Evolutionary conservation across 2,113 vertebrate genomes (phyloP).

Genomic region (Corydoras sp.): DNA sequence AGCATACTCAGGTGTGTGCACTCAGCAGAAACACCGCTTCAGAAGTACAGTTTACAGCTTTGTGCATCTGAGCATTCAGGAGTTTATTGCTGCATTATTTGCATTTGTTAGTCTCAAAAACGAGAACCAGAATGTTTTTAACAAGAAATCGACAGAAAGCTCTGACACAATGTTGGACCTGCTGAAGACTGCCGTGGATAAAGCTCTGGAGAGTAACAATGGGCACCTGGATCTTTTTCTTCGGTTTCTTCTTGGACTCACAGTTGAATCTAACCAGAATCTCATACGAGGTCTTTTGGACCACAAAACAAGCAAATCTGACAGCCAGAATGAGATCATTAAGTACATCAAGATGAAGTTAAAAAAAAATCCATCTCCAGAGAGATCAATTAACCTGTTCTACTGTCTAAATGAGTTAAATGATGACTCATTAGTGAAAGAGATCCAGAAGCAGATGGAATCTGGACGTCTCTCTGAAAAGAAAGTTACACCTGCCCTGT

Average conservation of each 20-base stretch:
- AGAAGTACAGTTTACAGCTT: conserved; percentile 19
- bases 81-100: conserved; percentile 28
- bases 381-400: conserved; percentile 20
- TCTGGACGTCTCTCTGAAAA: conserved; percentile 11
- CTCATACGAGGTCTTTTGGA: conserved; percentile 24
- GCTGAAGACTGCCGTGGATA: conserved; percentile 19
- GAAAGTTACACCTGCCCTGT: conserved; percentile 19
- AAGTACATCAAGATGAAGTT: conserved; percentile 21
- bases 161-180: conserved; percentile 5
- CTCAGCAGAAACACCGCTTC: conserved; percentile 10
- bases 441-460: conserved; percentile 1
- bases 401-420: conserved; percentile 33
- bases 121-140: conserved; percentile 13
- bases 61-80: conserved; percentile 34
- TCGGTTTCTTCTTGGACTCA: conserved; percentile 26
- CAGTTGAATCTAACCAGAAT: conserved; percentile 20
- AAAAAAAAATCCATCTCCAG: conserved; percentile 4
- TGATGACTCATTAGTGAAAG: conserved; percentile 25
- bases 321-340: background rate
- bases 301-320: background rate
- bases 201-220: conserved; percentile 20
- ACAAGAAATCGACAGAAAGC: background rate
- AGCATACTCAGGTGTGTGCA: conserved; percentile 28
- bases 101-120: background rate
- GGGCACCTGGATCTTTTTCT: conserved; percentile 29